phyloP scores from a whole-genome alignment of 1,140 invertebrate species.

The Bombyx mori region DNA sequence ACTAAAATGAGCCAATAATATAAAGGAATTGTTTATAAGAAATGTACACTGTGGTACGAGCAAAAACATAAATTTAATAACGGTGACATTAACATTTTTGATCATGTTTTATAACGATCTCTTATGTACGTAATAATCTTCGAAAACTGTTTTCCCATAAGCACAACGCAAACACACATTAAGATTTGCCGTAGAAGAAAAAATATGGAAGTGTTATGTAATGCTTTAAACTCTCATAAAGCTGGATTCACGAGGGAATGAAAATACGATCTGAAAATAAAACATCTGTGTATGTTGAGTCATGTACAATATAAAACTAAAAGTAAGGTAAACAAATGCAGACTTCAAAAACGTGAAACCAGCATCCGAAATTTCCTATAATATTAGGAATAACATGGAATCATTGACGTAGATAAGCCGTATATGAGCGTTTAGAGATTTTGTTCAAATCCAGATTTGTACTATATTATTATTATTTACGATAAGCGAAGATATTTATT shows the following conservation, averaged over 20 bases:
- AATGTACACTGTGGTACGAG: no score
- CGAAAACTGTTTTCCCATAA: not conserved
- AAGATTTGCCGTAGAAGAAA: constrained; percentile 17
- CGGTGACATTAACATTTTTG: no score
- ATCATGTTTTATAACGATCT: no score
- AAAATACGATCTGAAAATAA: constrained; percentile 38
- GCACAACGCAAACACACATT: constrained; percentile 6
- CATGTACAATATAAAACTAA: constrained; percentile 34
- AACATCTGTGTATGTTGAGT: constrained; percentile 42
- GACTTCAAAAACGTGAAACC: constrained; percentile 24
- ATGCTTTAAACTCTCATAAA: constrained; percentile 44
- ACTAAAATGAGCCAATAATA: no score
- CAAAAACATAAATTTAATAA: no score
- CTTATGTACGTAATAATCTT: no score
- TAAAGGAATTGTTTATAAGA: no score
- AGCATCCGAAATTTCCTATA: constrained; percentile 13
- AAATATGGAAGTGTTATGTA: constrained; percentile 39
- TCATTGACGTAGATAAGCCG: constrained; percentile 1
- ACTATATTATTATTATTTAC: no score
- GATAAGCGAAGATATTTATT: no score
- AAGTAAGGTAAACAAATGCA: constrained; percentile 31
- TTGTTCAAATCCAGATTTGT: not conserved
- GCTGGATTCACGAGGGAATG: constrained; percentile 33
- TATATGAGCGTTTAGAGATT: not conserved
- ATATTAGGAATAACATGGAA: constrained; percentile 7